Evolutionary conservation across 2,113 vertebrate genomes (phyloP), one percentile per base, ranked within the genome.

Genomic region (Epinephelus cyanopodus): DNA sequence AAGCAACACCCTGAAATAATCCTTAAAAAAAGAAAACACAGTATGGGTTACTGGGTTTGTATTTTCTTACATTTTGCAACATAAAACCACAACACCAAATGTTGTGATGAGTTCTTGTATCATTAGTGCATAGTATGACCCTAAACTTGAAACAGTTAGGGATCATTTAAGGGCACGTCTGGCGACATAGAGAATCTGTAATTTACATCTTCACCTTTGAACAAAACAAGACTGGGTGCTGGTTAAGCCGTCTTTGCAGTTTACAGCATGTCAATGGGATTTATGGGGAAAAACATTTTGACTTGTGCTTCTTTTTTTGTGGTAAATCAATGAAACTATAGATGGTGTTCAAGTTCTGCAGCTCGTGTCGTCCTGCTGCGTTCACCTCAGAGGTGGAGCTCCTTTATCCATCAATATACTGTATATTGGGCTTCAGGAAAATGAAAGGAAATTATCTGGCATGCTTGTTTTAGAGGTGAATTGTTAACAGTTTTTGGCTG

Each of bases 231-330:
- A n/a, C 4, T 72, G 13, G 13, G 6, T 27, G 50, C 3, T 27
- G 33, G 15, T 54, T 6, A 52, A 56, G 11, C 6, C 14, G 7
- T 56, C 17, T 57, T 37, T 56, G 1, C 11, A 47, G 3, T 25
- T 56, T 56, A 47, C 17, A 4, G 39, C 25, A 57, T 27, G 15
- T 75, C 56, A 69, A 29, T 63, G 54, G 53, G 56, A 54, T 72
- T 67, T 62, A 67, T 33, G 6, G 12, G 18, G 42, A 19, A 21
- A 25, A 11, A 60, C 1, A 61, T 48, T 57, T 50, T 27, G 42
- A 25, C 14, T 13, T 9, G 14, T 56, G 54, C 18, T 57, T 75
- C 10, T 70, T 21, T 70, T 79, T 82, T 68, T 52, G 27, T 50
- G 60, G 65, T 57, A 52, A 74, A 74, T 45, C 13, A 8, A 33